phyloP scores from a whole-genome alignment of 2,888 invertebrate genomes.

The Philaethria dido region DNA sequence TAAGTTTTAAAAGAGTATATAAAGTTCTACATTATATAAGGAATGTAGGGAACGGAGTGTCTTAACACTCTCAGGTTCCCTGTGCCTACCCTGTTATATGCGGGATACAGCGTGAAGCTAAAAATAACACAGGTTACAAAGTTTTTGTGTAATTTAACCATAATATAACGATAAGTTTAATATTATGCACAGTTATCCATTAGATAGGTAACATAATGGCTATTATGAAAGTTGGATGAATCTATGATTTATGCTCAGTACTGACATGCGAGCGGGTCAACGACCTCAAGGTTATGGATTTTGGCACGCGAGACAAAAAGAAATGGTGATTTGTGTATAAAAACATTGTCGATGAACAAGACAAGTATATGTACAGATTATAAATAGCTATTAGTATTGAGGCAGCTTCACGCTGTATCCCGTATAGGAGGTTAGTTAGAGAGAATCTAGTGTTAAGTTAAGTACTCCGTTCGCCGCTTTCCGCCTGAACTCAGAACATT shows the following conservation, averaged over 20 bases:
- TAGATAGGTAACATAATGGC: neutral
- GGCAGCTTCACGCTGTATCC: too few relatives aligned
- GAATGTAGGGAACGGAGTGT: too few relatives aligned
- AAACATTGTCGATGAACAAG: neutral
- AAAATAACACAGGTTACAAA: too few relatives aligned
- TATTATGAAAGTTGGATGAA: constrained; percentile 24
- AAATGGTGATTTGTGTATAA: constrained; percentile 10
- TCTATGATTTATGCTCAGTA: constrained; percentile 35
- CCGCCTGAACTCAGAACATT: too few relatives aligned
- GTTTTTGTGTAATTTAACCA: too few relatives aligned
- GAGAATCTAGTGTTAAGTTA: neutral
- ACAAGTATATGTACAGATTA: neutral
- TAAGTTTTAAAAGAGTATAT: too few relatives aligned
- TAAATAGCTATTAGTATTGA: neutral
- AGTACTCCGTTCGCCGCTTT: neutral
- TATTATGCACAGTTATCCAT: neutral
- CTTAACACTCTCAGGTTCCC: too few relatives aligned
- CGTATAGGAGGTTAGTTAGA: neutral
- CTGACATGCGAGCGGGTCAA: constrained; percentile 43
- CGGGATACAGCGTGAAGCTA: too few relatives aligned
- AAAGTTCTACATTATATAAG: too few relatives aligned
- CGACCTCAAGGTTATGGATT: constrained; percentile 45
- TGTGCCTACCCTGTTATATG: too few relatives aligned
- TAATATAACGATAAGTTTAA: too few relatives aligned
- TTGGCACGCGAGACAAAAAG: constrained; percentile 45